A percentile compares a stretch with the other conserved stretches of the same genome.
Conservation (phyloP, 2,113 vertebrate species). For the Caranx ignobilis region DNA sequence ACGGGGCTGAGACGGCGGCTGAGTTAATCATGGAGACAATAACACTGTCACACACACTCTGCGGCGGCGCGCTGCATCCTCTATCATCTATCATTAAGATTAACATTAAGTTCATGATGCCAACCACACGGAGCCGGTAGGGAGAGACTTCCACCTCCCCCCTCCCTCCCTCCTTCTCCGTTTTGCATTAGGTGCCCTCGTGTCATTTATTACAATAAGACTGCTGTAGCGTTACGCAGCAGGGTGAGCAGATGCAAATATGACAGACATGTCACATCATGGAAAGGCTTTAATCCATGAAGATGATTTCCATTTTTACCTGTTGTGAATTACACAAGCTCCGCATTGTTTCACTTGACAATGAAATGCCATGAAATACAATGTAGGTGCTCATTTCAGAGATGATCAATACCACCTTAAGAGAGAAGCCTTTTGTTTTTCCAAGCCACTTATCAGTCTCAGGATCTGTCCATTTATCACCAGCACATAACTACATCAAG, state of each 20-base stretch:
- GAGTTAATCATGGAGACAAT: conserved; percentile 78
- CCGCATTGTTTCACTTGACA: neutral
- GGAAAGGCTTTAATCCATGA: conserved; percentile 3
- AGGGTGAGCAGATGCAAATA: conserved; percentile 27
- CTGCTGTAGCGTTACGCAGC: conserved; percentile 8
- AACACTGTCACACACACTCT: conserved; percentile 71
- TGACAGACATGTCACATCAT: neutral
- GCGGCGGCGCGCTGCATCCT: conserved; percentile 53
- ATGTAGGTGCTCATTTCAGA: neutral
- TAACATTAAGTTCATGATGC: conserved; percentile 70
- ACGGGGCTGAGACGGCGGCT: conserved; percentile 44
- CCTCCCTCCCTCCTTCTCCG: conserved; percentile 22
- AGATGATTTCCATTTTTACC: neutral
- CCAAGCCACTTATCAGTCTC: neutral
- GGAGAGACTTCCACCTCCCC: conserved; percentile 23
- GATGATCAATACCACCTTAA: neutral
- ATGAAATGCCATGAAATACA: neutral
- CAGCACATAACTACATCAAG: neutral
- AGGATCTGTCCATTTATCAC: neutral
- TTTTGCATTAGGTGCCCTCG: conserved; percentile 55
- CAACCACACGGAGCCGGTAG: conserved; percentile 31
- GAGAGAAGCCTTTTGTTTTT: conserved; percentile 19
- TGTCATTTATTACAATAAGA: conserved; percentile 51
- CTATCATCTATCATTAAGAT: conserved; percentile 78
- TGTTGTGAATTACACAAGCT: neutral